Evolutionary conservation across 2,797 vertebrate species (phyloP), one percentile per base, ranked within the genome.

Genomic region (Hypotaenidia okinawae): DNA sequence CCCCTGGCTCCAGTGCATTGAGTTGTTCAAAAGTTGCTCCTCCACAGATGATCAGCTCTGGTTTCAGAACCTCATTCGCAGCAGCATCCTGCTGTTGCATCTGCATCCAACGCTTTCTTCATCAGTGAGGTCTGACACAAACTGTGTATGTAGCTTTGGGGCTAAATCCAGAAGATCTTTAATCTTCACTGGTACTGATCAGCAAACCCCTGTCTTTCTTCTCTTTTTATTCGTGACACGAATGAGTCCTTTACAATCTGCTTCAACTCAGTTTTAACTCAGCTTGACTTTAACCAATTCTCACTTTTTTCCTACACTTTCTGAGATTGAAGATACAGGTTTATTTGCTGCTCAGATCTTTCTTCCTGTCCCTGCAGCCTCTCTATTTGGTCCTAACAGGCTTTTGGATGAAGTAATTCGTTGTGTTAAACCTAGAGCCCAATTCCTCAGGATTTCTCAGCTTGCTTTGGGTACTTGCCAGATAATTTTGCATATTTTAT

Each of bases 31-130:
- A 54, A 54, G 32, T 43, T 25, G 41, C 30, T 78, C 22, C 87
- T 82, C 62, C 1, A 0, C 0, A 4, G 84, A 51, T 28, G 24
- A 66, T 21, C 41, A 16, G 33, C 67, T 62, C 45, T 1, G 0
- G 43, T 79, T 63, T 21, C 67, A 49, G 11, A 27, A 19, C 52
- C n/a, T 33, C 30, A 2, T 23, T 67, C 52, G 4, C 58, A 33
- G 62, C 68, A 90, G 52, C 73, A 35, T 45, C 79, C 79, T 52
- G n/a, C 70, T 47, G 43, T n/a, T 30, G 17, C 2, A 2, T 25
- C 66, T 69, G 14, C 62, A 18, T 74, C 66, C 67, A 72, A 10
- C 5, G 0, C 25, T 54, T 84, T 37, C 87, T 84, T 82, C 67
- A 13, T 78, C 27, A 70, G 62, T 19, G 63, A 66, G 33, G 25